phyloP scores from a whole-genome alignment of 2,888 invertebrate genomes.

The Agelastica alni region DNA sequence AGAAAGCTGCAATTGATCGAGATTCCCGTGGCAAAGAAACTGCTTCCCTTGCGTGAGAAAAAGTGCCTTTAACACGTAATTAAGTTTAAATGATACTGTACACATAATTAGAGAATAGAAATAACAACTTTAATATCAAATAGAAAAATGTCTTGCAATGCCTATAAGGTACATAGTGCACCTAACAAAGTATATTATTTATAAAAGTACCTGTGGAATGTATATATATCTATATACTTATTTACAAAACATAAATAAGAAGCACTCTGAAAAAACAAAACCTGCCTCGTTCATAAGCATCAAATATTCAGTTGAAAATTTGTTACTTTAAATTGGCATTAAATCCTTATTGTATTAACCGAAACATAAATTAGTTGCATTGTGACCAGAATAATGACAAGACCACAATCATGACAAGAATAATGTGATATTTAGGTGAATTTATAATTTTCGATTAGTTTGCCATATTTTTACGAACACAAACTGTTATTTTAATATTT shows the following conservation, averaged over 20 bases:
- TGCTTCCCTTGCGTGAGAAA: background rate
- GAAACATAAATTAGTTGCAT: too few relatives aligned
- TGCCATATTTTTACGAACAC: slow-evolving; percentile 18
- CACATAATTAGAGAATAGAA: background rate
- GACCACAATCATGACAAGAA: slow-evolving; percentile 1
- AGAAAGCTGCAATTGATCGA: too few relatives aligned
- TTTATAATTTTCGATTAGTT: slow-evolving; percentile 4
- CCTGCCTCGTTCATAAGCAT: background rate
- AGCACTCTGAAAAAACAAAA: background rate
- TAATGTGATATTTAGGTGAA: slow-evolving; percentile 16
- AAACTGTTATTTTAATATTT: background rate
- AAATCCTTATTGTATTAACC: slow-evolving; percentile 2
- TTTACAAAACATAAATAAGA: slow-evolving; percentile 1
- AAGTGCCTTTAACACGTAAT: slow-evolving; percentile 7
- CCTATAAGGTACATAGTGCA: background rate
- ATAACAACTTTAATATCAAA: background rate
- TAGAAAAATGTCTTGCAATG: background rate
- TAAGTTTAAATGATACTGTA: slow-evolving; percentile 1
- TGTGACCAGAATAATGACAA: too few relatives aligned
- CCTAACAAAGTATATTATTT: background rate
- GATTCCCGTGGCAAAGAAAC: too few relatives aligned
- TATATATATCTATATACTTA: slow-evolving; percentile 11
- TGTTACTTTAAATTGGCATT: slow-evolving; percentile 2
- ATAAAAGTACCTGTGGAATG: slow-evolving; percentile 11
- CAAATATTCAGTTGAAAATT: background rate